Evolutionary conservation across 2,888 invertebrate genomes (phyloP), one percentile per base, ranked within the genome.

Genomic region (Thymelicus lineola): DNA sequence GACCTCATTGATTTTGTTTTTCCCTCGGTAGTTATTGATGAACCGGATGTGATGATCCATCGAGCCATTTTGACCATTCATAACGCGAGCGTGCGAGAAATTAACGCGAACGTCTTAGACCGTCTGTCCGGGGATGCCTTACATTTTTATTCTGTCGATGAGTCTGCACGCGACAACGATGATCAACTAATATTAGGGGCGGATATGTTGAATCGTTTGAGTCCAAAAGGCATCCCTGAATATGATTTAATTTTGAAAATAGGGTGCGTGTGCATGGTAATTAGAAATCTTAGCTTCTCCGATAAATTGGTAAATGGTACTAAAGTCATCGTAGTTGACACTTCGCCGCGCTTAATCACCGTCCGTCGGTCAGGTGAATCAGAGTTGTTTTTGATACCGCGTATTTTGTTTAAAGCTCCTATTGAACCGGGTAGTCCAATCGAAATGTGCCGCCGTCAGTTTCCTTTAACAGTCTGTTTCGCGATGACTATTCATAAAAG

Each of bases 401-500:
- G 45, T 12, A 45, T 45, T 12, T 45, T 45, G 45, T 45, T 45
- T 45, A 45, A 28, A 28, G 28, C 28, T 5, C 28, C 28, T 28
- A 28, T 28, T 28, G 28, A 28, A 28, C 28, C 28, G 28, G 28
- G 28, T 28, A 28, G 28, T 28, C 28, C 28, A 5, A 28, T 28
- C 28, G 28, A 28, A 28, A 45, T 45, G 45, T 45, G 45, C 45
- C 45, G 45, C 45, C 45, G 45, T 45, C 45, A 45, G 45, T 45
- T 45, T 45, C 45, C 45, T 12, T 45, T 45, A 45, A 45, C 45
- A 45, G 45, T 45, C 45, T 45, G 45, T 45, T 45, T 45, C 45
- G 45, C 45, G 45, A 45, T 45, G 45, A 45, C 45, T 45, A 45
- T 45, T 45, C 45, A 45, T 45, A 45, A 45, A 45, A 45, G 45